Conservation (phyloP, 2,797 vertebrate species). For the Eurystomus glaucurus region DNA sequence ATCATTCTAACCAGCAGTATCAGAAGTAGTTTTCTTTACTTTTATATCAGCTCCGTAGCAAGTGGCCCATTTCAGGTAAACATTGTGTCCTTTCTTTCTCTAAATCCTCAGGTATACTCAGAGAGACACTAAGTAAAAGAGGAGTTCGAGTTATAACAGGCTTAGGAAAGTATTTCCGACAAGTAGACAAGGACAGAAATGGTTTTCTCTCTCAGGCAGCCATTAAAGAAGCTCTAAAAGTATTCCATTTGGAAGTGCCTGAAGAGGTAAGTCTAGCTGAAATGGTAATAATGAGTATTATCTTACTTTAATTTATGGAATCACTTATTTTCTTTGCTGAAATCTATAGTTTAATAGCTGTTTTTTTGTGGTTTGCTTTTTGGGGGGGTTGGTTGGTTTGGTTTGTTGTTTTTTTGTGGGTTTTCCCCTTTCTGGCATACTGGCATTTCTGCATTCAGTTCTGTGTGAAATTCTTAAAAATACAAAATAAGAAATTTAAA, state of each 20-base stretch:
- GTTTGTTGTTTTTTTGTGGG: neutral
- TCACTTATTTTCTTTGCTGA: neutral
- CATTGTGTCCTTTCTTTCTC: neutral
- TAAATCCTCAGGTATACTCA: slow-evolving; percentile 72
- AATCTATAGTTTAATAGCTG: neutral
- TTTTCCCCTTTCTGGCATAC: neutral
- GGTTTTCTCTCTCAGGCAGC: slow-evolving; percentile 75
- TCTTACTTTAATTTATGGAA: neutral
- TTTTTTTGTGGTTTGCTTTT: neutral
- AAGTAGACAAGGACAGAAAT: slow-evolving; percentile 73
- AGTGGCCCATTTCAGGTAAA: neutral
- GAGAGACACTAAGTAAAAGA: slow-evolving; percentile 75
- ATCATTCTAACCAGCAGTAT: neutral
- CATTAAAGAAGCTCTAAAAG: slow-evolving; percentile 79
- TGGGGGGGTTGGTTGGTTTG: neutral
- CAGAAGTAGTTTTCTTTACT: neutral
- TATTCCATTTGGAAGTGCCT: slow-evolving; percentile 80
- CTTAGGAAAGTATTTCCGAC: slow-evolving; percentile 81
- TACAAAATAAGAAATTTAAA: neutral
- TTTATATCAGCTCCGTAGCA: neutral
- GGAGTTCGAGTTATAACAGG: slow-evolving; percentile 79
- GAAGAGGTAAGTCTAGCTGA: slow-evolving; percentile 71
- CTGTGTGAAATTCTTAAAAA: neutral
- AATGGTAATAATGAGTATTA: neutral
- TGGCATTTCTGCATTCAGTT: neutral